A percentile compares a stretch with the other conserved stretches of the same genome.
phyloP scores from a whole-genome alignment of 1,140 invertebrate species.

The Aleiodes sp. region DNA sequence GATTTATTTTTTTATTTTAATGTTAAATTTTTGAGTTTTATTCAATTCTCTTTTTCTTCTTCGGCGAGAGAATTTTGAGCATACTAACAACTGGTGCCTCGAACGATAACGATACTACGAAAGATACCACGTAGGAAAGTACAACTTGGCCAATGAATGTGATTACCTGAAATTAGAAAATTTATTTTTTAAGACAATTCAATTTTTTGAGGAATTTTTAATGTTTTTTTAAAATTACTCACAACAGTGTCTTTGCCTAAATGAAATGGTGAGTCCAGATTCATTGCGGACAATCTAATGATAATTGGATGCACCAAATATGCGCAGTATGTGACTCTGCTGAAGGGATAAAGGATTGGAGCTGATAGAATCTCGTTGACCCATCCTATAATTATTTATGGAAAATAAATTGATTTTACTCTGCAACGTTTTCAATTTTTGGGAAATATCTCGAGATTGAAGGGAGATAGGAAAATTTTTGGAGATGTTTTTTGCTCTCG shows the following conservation, averaged over 20 bases:
- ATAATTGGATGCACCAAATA: conserved; percentile 85
- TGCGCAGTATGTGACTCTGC: conserved; percentile 84
- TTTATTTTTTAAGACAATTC: not conserved
- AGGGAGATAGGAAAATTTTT: too few relatives aligned
- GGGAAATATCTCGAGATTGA: too few relatives aligned
- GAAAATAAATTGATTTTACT: conserved; percentile 4
- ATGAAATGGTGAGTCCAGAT: conserved; percentile 80
- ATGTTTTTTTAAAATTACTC: conserved; percentile 51
- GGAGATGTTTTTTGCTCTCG: too few relatives aligned
- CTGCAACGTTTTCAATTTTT: too few relatives aligned
- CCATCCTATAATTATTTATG: conserved; percentile 69
- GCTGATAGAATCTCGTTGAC: conserved; percentile 78
- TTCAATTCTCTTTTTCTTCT: conserved; percentile 67
- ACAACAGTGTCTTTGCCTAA: conserved; percentile 80
- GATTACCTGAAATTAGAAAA: conserved; percentile 70
- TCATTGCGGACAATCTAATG: conserved; percentile 79
- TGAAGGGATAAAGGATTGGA: conserved; percentile 82
- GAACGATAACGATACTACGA: conserved; percentile 80
- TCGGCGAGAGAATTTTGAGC: conserved; percentile 81
- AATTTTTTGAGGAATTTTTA: not conserved
- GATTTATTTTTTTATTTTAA: conserved; percentile 16
- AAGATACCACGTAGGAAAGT: conserved; percentile 79
- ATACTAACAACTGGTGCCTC: conserved; percentile 86
- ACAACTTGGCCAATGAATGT: conserved; percentile 81
- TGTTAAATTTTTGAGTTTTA: conserved; percentile 34